Conservation (phyloP, 1,140 invertebrate species). For the Hypsibius dujardini region DNA sequence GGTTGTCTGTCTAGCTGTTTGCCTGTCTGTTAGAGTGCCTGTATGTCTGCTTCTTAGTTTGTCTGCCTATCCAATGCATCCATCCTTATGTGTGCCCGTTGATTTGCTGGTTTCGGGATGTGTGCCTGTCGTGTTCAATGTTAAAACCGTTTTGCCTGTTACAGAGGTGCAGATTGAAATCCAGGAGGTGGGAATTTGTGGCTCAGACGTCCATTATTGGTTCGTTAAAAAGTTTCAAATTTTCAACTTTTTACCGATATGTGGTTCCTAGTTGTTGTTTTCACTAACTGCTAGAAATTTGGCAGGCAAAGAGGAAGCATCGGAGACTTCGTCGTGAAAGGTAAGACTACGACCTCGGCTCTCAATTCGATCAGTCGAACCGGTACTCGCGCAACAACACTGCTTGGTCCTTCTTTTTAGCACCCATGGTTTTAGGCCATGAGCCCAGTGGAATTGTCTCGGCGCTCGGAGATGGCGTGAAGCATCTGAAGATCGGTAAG, state of each 20-base stretch:
- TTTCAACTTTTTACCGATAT: background rate
- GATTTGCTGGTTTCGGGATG: no score
- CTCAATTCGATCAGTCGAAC: background rate
- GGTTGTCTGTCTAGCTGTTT: no score
- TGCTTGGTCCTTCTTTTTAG: background rate
- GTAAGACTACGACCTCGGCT: background rate
- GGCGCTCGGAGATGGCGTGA: conserved; percentile 53
- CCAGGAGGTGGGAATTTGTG: conserved; percentile 81
- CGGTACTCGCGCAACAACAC: background rate
- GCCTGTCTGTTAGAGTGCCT: no score
- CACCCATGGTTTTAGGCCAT: conserved; percentile 75
- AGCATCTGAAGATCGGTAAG: conserved; percentile 48
- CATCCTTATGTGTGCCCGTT: no score
- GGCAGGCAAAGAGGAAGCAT: conserved; percentile 45
- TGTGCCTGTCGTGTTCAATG: no score
- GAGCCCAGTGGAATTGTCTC: conserved; percentile 60
- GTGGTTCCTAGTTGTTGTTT: background rate
- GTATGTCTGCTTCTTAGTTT: no score
- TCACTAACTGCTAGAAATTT: background rate
- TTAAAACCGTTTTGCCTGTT: background rate
- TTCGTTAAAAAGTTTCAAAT: conserved; percentile 28
- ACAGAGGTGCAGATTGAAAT: conserved; percentile 70
- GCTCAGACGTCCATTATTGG: conserved; percentile 84
- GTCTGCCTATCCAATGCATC: no score
- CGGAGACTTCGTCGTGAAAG: conserved; percentile 56